Conservation (phyloP, 2,888 invertebrate species). For the Cephus spinipes region DNA sequence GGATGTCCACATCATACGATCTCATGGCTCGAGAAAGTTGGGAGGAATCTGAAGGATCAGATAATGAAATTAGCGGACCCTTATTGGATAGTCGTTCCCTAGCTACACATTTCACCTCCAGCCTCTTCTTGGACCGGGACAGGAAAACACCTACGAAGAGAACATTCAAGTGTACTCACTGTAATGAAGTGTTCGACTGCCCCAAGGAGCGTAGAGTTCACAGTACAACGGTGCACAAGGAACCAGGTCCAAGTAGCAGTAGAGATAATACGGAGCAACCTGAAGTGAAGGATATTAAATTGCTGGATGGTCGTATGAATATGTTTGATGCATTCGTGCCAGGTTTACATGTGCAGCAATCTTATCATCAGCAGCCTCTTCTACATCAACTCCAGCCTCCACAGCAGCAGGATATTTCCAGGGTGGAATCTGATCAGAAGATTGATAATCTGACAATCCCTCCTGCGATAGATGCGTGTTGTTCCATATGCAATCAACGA, state of each 20-base stretch:
- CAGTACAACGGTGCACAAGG: conserved; percentile 70
- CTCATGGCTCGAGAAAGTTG: conserved; percentile 77
- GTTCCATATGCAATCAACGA: conserved; percentile 58
- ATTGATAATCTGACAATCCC: conserved; percentile 49
- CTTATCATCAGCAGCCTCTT: conserved; percentile 48
- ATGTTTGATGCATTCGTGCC: conserved; percentile 62
- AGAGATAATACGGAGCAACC: conserved; percentile 44
- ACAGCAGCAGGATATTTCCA: conserved; percentile 46
- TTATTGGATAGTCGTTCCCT: conserved; percentile 62
- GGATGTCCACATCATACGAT: conserved; percentile 73
- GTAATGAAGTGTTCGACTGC: conserved; percentile 71
- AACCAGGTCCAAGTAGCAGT: conserved; percentile 61
- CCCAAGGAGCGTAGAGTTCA: conserved; percentile 76
- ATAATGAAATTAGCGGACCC: conserved; percentile 66
- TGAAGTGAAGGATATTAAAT: conserved; percentile 61
- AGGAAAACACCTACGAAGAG: conserved; percentile 64
- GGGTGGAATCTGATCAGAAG: conserved; percentile 52
- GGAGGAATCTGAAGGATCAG: conserved; percentile 77
- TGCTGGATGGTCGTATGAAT: conserved; percentile 60
- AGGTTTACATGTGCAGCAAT: conserved; percentile 49
- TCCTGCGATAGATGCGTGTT: conserved; percentile 52
- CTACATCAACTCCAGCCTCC: conserved; percentile 62
- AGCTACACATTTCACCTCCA: conserved; percentile 63
- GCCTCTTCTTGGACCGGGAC: conserved; percentile 62
- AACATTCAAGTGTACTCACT: conserved; percentile 72